Conservation (phyloP, 2,888 invertebrate genomes). For the Apodemia duryi region DNA sequence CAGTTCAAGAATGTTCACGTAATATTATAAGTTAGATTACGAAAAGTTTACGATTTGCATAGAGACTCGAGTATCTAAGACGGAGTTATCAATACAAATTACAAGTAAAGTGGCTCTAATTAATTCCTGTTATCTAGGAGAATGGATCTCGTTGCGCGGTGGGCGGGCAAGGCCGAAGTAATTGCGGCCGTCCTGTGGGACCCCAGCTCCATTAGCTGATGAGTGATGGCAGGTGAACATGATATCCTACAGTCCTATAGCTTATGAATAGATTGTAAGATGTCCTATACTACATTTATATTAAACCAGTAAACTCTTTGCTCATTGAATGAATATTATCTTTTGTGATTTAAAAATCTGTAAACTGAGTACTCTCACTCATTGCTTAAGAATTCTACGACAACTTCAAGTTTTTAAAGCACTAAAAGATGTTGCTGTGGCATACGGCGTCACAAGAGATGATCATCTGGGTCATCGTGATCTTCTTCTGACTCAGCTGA, state of each 20-base stretch:
- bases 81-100: slow-evolving; percentile 6
- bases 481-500: slow-evolving; percentile 70
- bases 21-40: too few relatives aligned
- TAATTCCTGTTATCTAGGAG: slow-evolving; percentile 32
- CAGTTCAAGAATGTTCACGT: too few relatives aligned
- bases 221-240: slow-evolving; percentile 22
- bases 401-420: slow-evolving; percentile 62
- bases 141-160: slow-evolving; percentile 28
- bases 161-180: slow-evolving; percentile 39
- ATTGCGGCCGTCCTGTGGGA: slow-evolving; percentile 39
- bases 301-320: too few relatives aligned
- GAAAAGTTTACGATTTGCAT: too few relatives aligned
- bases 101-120: slow-evolving; percentile 23
- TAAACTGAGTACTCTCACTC: slow-evolving; percentile 4
- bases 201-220: slow-evolving; percentile 32
- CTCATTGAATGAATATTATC: too few relatives aligned
- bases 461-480: slow-evolving; percentile 66
- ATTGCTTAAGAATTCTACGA: slow-evolving; percentile 31
- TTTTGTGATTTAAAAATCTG: neutral
- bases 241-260: neutral
- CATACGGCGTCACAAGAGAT: slow-evolving; percentile 76
- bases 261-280: too few relatives aligned
- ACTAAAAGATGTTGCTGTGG: slow-evolving; percentile 67
- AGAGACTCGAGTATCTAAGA: neutral
- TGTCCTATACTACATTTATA: too few relatives aligned